Percentiles rank a stretch among this genome's conserved stretches.
Conservation (phyloP, 2,113 vertebrate species). For the Vicugna pacos region DNA sequence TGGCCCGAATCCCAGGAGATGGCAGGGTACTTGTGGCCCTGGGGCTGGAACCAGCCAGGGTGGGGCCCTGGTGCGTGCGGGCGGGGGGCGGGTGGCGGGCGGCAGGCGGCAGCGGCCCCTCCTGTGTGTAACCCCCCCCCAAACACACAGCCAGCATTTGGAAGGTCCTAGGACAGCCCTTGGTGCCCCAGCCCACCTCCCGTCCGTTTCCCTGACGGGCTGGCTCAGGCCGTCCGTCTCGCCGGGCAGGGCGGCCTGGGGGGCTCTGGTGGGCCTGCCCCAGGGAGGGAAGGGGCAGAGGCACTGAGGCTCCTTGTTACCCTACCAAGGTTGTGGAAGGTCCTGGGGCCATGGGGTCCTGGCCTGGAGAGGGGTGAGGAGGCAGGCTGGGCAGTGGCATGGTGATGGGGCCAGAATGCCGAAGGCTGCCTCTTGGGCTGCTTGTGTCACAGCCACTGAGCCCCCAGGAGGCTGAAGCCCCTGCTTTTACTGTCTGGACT, state of each 20-base stretch:
- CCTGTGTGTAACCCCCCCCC: background rate
- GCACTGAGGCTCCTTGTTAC: fast-evolving
- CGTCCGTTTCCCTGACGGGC: fast-evolving
- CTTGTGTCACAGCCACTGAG: fast-evolving
- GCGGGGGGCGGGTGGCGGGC: background rate
- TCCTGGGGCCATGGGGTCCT: background rate
- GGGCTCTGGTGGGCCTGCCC: background rate
- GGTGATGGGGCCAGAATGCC: fast-evolving
- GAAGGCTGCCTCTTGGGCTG: background rate
- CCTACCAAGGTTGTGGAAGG: background rate
- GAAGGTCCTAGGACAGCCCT: background rate
- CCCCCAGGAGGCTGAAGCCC: background rate
- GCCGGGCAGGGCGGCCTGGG: background rate
- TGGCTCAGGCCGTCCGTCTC: background rate
- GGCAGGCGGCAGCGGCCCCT: background rate
- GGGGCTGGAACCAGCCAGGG: fast-evolving
- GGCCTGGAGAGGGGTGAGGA: fast-evolving
- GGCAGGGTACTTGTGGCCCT: background rate
- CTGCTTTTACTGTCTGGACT: fast-evolving
- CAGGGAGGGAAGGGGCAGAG: background rate
- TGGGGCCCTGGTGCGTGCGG: background rate
- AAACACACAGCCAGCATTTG: too few species aligned
- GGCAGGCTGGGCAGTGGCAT: fast-evolving
- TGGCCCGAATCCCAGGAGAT: background rate
- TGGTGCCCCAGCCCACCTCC: background rate